Percentiles rank a stretch among this genome's conserved stretches.
These are phyloP conservation scores for Cichlasoma orientale DNA, from an alignment of 2,797 vertebrate species.

Conservation along the genomic window DNA sequence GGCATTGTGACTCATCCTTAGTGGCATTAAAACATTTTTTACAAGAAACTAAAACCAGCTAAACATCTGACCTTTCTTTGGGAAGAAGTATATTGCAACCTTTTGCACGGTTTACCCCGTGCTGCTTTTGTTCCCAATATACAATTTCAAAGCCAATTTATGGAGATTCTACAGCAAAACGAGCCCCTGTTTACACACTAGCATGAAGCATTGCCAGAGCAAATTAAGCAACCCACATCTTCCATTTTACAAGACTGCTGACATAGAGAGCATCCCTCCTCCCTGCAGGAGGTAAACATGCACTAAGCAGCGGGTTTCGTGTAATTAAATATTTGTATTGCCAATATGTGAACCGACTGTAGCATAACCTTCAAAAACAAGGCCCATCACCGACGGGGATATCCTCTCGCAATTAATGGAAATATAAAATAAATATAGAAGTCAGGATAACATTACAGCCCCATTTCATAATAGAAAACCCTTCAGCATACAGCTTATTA, in stretches of 20 bases:
- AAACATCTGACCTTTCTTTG: not conserved
- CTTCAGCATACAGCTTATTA: too few relatives aligned
- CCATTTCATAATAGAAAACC: too few relatives aligned
- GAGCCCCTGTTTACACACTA: not conserved
- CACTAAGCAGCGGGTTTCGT: not conserved
- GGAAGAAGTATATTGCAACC: not conserved
- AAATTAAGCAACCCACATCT: not conserved
- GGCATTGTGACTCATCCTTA: not conserved
- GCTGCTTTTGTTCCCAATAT: not conserved
- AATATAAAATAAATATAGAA: too few relatives aligned
- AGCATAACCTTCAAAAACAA: not conserved
- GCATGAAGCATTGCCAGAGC: not conserved
- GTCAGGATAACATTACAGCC: too few relatives aligned
- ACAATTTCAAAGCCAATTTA: not conserved
- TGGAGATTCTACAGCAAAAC: not conserved
- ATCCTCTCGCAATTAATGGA: too few relatives aligned
- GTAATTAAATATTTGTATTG: not conserved
- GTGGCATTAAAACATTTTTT: not conserved
- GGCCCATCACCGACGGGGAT: too few relatives aligned
- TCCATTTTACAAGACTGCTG: not conserved
- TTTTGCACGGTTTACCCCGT: not conserved
- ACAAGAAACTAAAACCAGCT: not conserved
- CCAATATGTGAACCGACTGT: not conserved
- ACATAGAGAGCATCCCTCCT: not conserved
- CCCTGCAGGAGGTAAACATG: not conserved